Percentiles rank a stretch among this genome's conserved stretches.
These are phyloP conservation scores for Pygocentrus nattereri DNA, from an alignment of 2,797 vertebrate species.

Conservation along the genomic window DNA sequence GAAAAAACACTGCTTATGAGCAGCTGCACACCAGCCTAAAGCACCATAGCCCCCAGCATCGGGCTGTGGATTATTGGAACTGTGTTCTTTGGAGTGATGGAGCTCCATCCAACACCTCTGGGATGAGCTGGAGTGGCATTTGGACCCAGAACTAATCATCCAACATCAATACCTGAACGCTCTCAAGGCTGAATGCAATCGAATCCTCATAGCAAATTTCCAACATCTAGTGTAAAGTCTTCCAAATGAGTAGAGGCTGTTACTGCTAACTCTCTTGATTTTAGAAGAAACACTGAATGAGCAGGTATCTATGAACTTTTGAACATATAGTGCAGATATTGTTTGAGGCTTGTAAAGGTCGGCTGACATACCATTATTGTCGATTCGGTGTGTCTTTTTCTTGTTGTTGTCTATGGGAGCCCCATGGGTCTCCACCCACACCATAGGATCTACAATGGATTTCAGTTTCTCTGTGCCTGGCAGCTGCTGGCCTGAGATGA, in stretches of 20 bases:
- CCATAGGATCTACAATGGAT: constrained; percentile 94
- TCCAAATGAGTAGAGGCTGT: neutral
- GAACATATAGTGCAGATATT: neutral
- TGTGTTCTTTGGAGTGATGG: neutral
- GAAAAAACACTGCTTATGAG: too few species aligned
- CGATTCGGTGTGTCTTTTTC: constrained; percentile 85
- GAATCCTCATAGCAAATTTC: neutral
- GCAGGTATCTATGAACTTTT: too few species aligned
- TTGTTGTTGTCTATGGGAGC: constrained; percentile 83
- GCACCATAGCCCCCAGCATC: neutral
- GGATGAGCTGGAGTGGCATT: too few species aligned
- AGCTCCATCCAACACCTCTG: too few species aligned
- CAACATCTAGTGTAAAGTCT: neutral
- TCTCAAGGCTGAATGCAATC: neutral
- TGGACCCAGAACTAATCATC: too few species aligned
- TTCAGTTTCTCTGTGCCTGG: constrained; percentile 87
- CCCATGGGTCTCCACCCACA: constrained; percentile 90
- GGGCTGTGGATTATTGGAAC: neutral
- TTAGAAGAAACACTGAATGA: too few species aligned
- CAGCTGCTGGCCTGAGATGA: constrained; percentile 95
- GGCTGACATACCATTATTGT: constrained; percentile 88
- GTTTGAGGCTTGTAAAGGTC: neutral
- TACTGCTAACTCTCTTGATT: neutral
- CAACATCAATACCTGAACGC: neutral
- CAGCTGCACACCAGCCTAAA: too few species aligned